Conservation (phyloP, 2,113 vertebrate genomes). For the Paramormyrops kingsleyae region DNA sequence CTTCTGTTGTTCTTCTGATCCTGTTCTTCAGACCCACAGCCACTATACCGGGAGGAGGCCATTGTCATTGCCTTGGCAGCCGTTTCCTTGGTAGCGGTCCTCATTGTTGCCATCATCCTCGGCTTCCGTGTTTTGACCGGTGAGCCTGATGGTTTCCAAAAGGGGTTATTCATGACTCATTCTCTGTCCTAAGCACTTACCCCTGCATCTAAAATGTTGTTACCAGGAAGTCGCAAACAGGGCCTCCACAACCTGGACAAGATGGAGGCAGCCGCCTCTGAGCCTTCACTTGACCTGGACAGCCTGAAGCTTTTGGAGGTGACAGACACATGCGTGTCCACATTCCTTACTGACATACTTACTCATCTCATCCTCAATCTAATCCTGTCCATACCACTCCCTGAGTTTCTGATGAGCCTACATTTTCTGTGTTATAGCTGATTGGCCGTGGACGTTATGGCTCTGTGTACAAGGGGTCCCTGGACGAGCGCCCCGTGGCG, state of each 20-base stretch:
- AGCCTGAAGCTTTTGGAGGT: constrained; percentile 95
- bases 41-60: constrained; percentile 77
- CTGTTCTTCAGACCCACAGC: constrained; percentile 34
- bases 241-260: constrained; percentile 96
- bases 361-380: background rate
- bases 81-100: constrained; percentile 81
- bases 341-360: background rate
- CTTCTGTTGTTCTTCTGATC: background rate
- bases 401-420: background rate
- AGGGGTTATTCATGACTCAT: background rate
- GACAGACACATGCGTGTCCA: background rate
- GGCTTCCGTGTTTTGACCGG: constrained; percentile 90
- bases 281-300: constrained; percentile 91
- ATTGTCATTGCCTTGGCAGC: constrained; percentile 87
- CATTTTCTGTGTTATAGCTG: constrained; percentile 56
- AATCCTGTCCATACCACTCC: background rate
- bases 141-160: constrained; percentile 50
- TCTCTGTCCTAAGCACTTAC: background rate
- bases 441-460: constrained; percentile 93
- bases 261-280: constrained; percentile 91
- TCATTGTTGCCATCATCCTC: constrained; percentile 83
- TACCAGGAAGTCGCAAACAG: constrained; percentile 79
- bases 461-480: constrained; percentile 87
- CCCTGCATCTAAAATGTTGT: constrained; percentile 13
- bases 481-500: constrained; percentile 90